Evolutionary conservation across 2,797 vertebrate species (phyloP).

Genomic region (Ctenochaetus hawaiiensis): DNA sequence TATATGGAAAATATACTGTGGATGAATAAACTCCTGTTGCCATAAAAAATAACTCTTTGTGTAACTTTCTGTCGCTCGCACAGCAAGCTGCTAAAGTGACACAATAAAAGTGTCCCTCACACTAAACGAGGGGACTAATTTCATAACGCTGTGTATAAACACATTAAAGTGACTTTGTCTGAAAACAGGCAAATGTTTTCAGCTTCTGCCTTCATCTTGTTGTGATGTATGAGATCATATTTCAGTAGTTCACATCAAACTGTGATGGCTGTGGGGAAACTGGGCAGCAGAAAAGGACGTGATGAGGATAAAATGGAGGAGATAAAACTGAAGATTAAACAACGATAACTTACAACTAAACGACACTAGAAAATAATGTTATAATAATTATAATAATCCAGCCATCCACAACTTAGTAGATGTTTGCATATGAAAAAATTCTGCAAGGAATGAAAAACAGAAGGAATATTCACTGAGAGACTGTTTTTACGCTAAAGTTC

Average conservation of each 20-base stretch:
- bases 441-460: not conserved
- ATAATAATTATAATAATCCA: not conserved
- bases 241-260: constrained; percentile 38
- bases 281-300: constrained; percentile 25
- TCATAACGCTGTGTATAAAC: not conserved
- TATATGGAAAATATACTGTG: constrained; percentile 30
- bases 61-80: constrained; percentile 14
- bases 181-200: constrained; percentile 19
- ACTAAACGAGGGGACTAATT: too few relatives aligned
- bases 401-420: not conserved
- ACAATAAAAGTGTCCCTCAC: constrained; percentile 39
- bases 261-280: constrained; percentile 14
- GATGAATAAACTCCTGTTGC: constrained; percentile 20
- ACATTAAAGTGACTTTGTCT: constrained; percentile 15
- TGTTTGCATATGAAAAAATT: constrained; percentile 8
- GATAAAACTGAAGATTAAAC: constrained; percentile 33
- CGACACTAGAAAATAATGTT: not conserved
- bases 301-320: constrained; percentile 33
- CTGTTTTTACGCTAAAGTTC: too few relatives aligned
- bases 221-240: constrained; percentile 43
- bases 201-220: constrained; percentile 27
- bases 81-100: constrained; percentile 27
- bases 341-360: too few relatives aligned
- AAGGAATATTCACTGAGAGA: not conserved
- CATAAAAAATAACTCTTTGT: constrained; percentile 52